Base-by-base conservation (phyloP, 2,113 vertebrate species). In the Dipodomys ordii region DNA sequence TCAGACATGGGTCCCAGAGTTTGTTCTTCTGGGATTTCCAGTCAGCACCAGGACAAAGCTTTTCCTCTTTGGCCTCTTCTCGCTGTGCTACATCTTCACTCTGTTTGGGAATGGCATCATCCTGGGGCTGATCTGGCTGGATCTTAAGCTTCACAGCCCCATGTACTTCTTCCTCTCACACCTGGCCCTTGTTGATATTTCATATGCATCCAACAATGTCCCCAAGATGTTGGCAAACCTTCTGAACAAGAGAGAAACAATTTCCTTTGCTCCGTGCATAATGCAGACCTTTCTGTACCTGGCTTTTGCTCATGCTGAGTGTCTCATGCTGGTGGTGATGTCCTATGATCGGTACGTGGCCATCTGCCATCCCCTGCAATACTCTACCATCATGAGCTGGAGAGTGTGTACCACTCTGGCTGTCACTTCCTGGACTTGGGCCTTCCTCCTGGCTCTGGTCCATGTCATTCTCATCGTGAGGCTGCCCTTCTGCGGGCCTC, bases 91-190 rank as follows among this genome's bases (percentile, higher is more conserved):
- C 0, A 20, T 60, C 30, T 57, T 89, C 28, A 95, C 94, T 0
- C 32, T 96, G 23, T 30, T 95, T 46, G 97, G 96, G 15, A 97
- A 97, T 0, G 19, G 90, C 3, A 6, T 89, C 74, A 95, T 97
- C n/a, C 57, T 97, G 80, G 88, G 57, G 4, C 92, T 96, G 72
- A 92, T 98, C 90, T 97, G 85, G 28, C 64, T 95, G 68, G 95
- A 91, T 25, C 39, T 80, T 10, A 65, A 20, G 30, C 90, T 97
- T 39, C 96, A 97, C 77, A 97, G 83, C 16, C 93, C 97, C 22
- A 97, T 96, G 97, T 97, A 98, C 86, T 97, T 97, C 71, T 97
- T 98, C 57, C 96, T 98, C 2, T 95, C 94, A 27, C 96, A 97
- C 16, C 53, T 98, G 82, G 95, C 97, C 65, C 44, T 97, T 0